Base-by-base conservation (phyloP, 2,888 invertebrate genomes). In the Phyllotreta striolata region DNA sequence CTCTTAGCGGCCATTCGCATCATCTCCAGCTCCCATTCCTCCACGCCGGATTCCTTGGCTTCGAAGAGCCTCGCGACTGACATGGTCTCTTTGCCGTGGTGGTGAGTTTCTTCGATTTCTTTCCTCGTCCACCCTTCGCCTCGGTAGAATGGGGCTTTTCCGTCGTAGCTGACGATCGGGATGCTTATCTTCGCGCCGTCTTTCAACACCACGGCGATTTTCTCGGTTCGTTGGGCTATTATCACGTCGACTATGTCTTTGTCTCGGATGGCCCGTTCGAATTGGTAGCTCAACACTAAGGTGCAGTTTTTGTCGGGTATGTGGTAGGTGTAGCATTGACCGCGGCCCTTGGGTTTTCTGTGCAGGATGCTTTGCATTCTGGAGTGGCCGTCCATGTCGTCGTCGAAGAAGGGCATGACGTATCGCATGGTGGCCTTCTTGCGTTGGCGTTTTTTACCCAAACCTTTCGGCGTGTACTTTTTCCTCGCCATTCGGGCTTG, bases 251-350 rank as follows among this genome's bases (percentile, higher is more conserved):
- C 83, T 47, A 92, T 89, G 73, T 91, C 90, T 68, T 90, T 91
- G 72, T 91, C 90, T 13, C 91, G 84, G 55, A 92, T 89, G 3
- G 91, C 91, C 6, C 89, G 88, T 79, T 92, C 92, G 80, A 92
- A 84, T 69, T 87, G 87, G 62, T 90, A 87, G 0, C 89, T 86
- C 71, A 92, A 86, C 44, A 92, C 90, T 69, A 92, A 83, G 69
- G 89, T 89, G 77, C 89, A 90, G 74, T 87, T 85, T 73, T 89
- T 86, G 73, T 91, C 91, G 68, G 88, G 85, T 43, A 92, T 88
- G 39, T 88, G 87, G 77, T 92, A 92, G 38, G 91, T 90, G 76
- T 89, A 92, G 66, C 78, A 79, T 74, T 87, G 87, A 49, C 87
- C 86, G 44, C 74, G 76, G 34, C 79, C 72, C 84, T 84, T 77